Evolutionary conservation across 64 coral and sea anemone genomes (phyloP).

Genomic region (Porites lutea): DNA sequence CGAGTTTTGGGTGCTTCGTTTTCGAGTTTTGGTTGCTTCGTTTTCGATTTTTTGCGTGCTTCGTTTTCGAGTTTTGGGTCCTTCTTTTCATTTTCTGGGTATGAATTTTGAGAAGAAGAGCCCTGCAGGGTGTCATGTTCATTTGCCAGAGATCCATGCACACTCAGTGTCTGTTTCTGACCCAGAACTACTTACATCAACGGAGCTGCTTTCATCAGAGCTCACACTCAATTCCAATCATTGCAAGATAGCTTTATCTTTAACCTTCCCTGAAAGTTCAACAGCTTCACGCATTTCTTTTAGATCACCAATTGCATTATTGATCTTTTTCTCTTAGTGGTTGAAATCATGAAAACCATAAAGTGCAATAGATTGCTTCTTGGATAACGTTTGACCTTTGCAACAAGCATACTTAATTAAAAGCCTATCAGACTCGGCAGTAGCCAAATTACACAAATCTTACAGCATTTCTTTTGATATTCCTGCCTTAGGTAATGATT

Average conservation of each 20-base stretch:
- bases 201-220: conserved; percentile 31
- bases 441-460: conserved; percentile 64
- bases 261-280: conserved; percentile 24
- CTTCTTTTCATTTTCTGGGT: background rate
- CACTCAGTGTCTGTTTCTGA: conserved; percentile 44
- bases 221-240: conserved; percentile 26
- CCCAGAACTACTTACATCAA: conserved; percentile 13
- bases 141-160: conserved; percentile 15
- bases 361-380: conserved; percentile 28
- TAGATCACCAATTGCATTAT: conserved; percentile 18
- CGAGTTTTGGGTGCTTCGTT: no score
- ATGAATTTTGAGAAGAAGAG: conserved; percentile 33
- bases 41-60: no score
- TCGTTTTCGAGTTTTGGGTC: no score
- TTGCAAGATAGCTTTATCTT: conserved; percentile 52
- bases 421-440: conserved; percentile 67
- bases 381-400: conserved; percentile 53
- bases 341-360: conserved; percentile 64
- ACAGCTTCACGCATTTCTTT: conserved; percentile 48
- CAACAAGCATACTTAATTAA: conserved; percentile 67
- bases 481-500: conserved; percentile 40
- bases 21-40: no score
- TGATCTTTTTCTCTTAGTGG: conserved; percentile 46
- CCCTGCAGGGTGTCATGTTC: conserved; percentile 10
- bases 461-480: conserved; percentile 51